Percentiles rank a stretch among this genome's conserved stretches.
phyloP scores from a whole-genome alignment of 2,797 vertebrate genomes.

The Tangara arthus region DNA sequence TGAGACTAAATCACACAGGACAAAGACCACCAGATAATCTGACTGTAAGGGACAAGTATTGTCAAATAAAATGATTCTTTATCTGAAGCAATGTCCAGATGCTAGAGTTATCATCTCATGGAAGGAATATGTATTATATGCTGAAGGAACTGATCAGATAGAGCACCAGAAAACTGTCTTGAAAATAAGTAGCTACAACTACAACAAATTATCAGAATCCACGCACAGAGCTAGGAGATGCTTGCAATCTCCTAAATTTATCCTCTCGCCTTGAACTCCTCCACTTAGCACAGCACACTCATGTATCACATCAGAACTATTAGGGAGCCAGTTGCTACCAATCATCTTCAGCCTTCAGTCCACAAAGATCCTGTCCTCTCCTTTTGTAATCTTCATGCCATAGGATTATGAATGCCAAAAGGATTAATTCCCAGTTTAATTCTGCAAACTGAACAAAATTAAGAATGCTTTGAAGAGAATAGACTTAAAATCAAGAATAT shows the following conservation, averaged over 20 bases:
- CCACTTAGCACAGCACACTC: background rate
- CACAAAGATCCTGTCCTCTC: background rate
- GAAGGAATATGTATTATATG: background rate
- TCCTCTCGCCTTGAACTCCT: background rate
- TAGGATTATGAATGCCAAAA: background rate
- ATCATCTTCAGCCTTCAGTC: background rate
- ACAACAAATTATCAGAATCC: background rate
- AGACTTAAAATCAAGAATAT: background rate
- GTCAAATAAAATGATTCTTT: background rate
- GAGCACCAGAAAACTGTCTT: background rate
- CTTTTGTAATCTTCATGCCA: background rate
- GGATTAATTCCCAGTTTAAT: background rate
- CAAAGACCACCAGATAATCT: background rate
- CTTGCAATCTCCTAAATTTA: background rate
- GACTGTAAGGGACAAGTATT: background rate
- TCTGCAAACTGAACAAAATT: background rate
- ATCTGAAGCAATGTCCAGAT: background rate
- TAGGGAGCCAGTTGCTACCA: background rate
- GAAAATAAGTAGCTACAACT: background rate
- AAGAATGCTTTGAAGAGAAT: background rate
- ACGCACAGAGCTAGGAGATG: background rate
- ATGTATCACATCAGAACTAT: background rate
- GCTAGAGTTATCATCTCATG: background rate
- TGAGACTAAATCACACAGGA: background rate
- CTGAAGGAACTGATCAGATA: background rate